Evolutionary conservation across 2,113 vertebrate genomes (phyloP), one percentile per base, ranked within the genome.

Genomic region (Lucifuga dentata): DNA sequence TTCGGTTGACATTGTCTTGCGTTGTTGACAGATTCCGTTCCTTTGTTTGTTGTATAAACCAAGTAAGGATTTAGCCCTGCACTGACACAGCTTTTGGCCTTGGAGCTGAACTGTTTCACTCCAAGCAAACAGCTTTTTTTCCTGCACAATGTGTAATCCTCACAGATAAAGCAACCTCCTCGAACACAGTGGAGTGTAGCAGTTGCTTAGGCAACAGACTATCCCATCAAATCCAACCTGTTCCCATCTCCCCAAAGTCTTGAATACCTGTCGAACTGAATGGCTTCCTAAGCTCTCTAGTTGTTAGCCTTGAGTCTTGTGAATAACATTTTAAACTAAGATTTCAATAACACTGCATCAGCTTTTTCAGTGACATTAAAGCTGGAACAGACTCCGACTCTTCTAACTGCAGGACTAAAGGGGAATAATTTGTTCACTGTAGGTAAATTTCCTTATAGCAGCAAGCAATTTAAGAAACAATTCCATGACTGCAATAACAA

Each of bases 221-320:
- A 83, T 80, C 83, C 83, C 87, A 86, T 89, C 88, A 88, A 83
- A 89, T 89, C 84, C 86, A 83, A 83, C 62, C 69, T 78, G 83
- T 78, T 81, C 71, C 81, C 77, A 79, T 89, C 77, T 82, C 77
- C 81, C 76, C 65, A 26, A 66, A 74, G 81, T 82, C 69, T 29
- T 80, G 85, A 85, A 81, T 74, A 83, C 74, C 68, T 89, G 76
- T 74, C 63, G 29, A 79, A 77, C 13, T 65, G 65, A 82, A 85
- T 56, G 60, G 64, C 61, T 70, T 70, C 57, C 59, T 76, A 68
- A 86, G 61, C 76, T 69, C 58, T 7, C 50, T 33, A 24, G 76
- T 76, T 84, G 78, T 88, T 87, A 68, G 81, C 69, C 61, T 66
- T 43, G 67, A 69, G 61, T 76, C 58, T 67, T 35, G 21, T 71